Evolutionary conservation across 2,888 invertebrate genomes (phyloP), one percentile per base, ranked within the genome.

Genomic region (Lycophotia porphyrea): DNA sequence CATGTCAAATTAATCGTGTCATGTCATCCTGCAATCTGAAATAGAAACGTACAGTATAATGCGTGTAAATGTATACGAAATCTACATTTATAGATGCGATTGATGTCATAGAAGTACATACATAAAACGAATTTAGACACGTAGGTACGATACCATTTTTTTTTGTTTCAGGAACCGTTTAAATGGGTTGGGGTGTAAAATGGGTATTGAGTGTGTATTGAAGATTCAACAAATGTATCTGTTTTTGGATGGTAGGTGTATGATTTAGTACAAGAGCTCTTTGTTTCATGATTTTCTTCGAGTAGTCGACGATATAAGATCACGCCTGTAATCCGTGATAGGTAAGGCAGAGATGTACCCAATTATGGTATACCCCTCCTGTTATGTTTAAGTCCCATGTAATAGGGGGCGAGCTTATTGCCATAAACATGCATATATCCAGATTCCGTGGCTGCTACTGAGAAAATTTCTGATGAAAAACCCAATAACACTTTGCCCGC

Each of bases 31-130:
- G 84, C 84, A 87, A 76, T 84, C 76, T 75, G 61, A 84, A 84
- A 83, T 76, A 77, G 78, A 76, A 42, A 63, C 63, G 64, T 71
- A 71, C 44, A 44, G 39, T n/a, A 67, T 76, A 81, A 84, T 80
- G 36, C 36, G 66, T 85, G 82, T 78, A 87, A 88, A 90, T 88
- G 71, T 87, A 88, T 87, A 84, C 88, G 61, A 18, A 71, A 82
- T 92, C 84, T 80, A 88, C 76, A 92, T 92, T 88, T 88, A 90
- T 90, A 84, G 81, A 91, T 91, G 88, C 93, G 82, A 92, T 93
- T 93, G 93, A 93, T 93, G 93, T 93, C 93, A 93, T 90, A 91
- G 90, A 60, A 76, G 80, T 78, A 80, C 78, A 87, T 83, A 80
- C 67, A 79, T 85, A 79, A 81, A 74, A 69, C 18, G 52, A 55